These are phyloP conservation scores for Dicranocentrus wangi DNA, from an alignment of 2,888 invertebrate genomes.

Conservation along the genomic window DNA sequence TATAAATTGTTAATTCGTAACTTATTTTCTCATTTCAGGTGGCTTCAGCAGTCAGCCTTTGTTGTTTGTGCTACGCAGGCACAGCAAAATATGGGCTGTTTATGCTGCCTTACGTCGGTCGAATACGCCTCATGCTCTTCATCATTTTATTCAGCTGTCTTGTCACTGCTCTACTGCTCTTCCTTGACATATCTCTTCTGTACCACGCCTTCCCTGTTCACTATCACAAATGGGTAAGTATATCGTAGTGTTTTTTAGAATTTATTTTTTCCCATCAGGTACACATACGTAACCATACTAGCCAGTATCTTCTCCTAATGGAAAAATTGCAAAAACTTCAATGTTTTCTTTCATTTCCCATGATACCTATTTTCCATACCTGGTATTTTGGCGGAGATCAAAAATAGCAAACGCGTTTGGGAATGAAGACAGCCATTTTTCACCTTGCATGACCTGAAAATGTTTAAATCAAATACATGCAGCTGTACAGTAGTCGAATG, in stretches of 20 bases:
- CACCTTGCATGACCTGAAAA: slow-evolving; percentile 17
- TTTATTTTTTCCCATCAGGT: not conserved
- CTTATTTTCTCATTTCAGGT: slow-evolving; percentile 77
- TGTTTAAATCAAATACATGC: not conserved
- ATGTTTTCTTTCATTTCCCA: too few relatives aligned
- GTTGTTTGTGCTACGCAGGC: slow-evolving; percentile 84
- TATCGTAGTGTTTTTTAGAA: slow-evolving; percentile 33
- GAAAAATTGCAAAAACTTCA: too few relatives aligned
- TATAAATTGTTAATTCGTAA: too few relatives aligned
- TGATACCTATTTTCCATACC: too few relatives aligned
- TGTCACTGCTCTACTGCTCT: slow-evolving; percentile 83
- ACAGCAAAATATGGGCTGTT: slow-evolving; percentile 83
- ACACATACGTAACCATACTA: not conserved
- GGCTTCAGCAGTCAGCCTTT: slow-evolving; percentile 83
- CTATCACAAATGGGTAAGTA: slow-evolving; percentile 84
- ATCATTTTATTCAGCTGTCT: slow-evolving; percentile 84
- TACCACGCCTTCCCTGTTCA: slow-evolving; percentile 86
- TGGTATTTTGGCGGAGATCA: not conserved
- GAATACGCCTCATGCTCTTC: slow-evolving; percentile 86
- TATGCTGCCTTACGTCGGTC: slow-evolving; percentile 84
- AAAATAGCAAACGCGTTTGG: not conserved
- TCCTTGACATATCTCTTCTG: slow-evolving; percentile 86
- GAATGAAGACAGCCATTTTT: slow-evolving; percentile 5
- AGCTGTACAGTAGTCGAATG: too few relatives aligned
- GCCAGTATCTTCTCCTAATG: too few relatives aligned